Percentiles rank a stretch among this genome's conserved stretches.
Evolutionary conservation across 2,113 vertebrate species (phyloP).

Genomic region (Carassius auratus): DNA sequence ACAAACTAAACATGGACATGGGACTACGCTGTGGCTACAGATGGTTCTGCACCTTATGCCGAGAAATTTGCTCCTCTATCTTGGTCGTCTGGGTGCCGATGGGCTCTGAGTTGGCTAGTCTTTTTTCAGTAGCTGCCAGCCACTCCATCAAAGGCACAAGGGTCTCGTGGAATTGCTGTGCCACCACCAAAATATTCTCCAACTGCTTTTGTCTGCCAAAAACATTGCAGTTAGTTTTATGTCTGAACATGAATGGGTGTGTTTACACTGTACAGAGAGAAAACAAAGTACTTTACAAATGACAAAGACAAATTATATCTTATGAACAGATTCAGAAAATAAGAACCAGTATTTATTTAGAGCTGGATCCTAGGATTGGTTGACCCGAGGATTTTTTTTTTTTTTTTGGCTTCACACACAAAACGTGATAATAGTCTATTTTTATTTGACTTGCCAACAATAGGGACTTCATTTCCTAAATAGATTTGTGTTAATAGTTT

Average conservation of each 20-base stretch:
- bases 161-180: conserved; percentile 93
- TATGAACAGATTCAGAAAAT: neutral
- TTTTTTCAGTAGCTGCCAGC: conserved; percentile 87
- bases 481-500: neutral
- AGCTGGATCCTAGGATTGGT: neutral
- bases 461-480: neutral
- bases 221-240: neutral
- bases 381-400: neutral
- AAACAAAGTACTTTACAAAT: neutral
- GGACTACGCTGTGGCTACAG: neutral
- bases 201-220: conserved; percentile 86
- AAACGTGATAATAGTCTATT: neutral
- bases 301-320: neutral
- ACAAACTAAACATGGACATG: neutral
- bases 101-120: conserved; percentile 87
- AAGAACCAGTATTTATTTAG: neutral
- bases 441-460: neutral
- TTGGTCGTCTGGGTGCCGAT: conserved; percentile 90
- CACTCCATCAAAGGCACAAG: conserved; percentile 91
- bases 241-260: neutral
- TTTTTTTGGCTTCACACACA: too few relatives aligned
- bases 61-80: conserved; percentile 88
- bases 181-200: conserved; percentile 90
- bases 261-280: neutral
- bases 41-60: conserved; percentile 85